Percentiles rank a stretch among this genome's conserved stretches.
These are phyloP conservation scores for Octopus bimaculoides DNA, from an alignment of 1,140 invertebrate genomes.

Conservation along the genomic window DNA sequence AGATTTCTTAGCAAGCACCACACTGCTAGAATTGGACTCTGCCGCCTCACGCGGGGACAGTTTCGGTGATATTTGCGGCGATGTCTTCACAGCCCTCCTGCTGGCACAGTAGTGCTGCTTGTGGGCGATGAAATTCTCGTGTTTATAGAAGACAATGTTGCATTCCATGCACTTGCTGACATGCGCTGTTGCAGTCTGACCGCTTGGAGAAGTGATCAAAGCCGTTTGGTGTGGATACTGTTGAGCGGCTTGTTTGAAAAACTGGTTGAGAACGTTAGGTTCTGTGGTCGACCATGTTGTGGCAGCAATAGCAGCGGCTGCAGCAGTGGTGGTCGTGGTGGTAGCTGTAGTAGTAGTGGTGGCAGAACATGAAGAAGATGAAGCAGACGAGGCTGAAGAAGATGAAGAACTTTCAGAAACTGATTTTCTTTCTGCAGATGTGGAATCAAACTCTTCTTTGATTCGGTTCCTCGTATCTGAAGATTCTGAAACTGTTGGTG, in stretches of 20 bases:
- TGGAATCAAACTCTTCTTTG: slow-evolving; percentile 12
- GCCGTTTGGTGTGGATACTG: slow-evolving; percentile 22
- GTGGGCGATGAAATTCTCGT: slow-evolving; percentile 91
- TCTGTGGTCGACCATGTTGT: slow-evolving; percentile 16
- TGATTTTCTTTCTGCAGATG: slow-evolving; percentile 9
- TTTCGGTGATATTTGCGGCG: slow-evolving; percentile 5
- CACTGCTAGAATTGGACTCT: not conserved
- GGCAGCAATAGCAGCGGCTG: not conserved
- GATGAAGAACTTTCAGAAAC: slow-evolving; percentile 12
- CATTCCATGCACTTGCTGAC: slow-evolving; percentile 91
- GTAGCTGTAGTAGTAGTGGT: not conserved
- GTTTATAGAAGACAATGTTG: slow-evolving; percentile 95
- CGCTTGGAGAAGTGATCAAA: slow-evolving; percentile 57
- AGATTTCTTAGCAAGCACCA: slow-evolving; percentile 1
- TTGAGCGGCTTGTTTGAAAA: slow-evolving; percentile 17
- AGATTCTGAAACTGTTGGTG: slow-evolving; percentile 6
- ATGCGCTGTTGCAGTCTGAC: slow-evolving; percentile 51
- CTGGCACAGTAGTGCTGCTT: slow-evolving; percentile 93
- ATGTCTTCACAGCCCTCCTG: slow-evolving; percentile 27
- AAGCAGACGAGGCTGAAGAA: not conserved
- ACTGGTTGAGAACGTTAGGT: slow-evolving; percentile 19
- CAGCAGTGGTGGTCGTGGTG: slow-evolving; percentile 6
- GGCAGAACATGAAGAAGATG: slow-evolving; percentile 1
- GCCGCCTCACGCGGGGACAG: not conserved
- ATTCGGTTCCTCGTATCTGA: slow-evolving; percentile 12